These are phyloP conservation scores for Agonopterix heracliana DNA, from an alignment of 2,888 invertebrate species.

Conservation along the genomic window DNA sequence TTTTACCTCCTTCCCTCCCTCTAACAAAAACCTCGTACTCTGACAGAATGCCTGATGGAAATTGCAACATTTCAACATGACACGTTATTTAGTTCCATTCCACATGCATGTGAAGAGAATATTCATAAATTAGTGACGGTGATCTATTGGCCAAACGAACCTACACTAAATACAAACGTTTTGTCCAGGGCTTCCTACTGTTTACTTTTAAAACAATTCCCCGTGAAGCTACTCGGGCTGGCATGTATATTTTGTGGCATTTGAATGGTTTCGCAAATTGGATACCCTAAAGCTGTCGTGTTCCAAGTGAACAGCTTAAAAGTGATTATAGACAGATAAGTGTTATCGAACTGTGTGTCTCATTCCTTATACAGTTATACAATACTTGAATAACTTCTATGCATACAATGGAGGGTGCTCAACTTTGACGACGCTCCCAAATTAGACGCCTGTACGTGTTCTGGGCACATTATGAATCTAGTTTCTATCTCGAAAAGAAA, in stretches of 20 bases:
- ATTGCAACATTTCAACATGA: conserved; percentile 25
- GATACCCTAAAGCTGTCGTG: not conserved
- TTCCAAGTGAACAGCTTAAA: no score
- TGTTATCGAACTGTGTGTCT: no score
- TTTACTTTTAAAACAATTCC: not conserved
- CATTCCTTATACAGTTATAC: no score
- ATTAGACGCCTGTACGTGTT: no score
- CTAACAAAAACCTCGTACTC: not conserved
- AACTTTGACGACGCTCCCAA: no score
- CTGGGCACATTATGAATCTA: no score
- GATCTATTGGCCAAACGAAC: conserved; percentile 7
- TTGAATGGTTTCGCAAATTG: not conserved
- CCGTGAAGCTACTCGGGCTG: not conserved
- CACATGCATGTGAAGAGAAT: conserved; percentile 32
- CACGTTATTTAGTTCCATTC: conserved; percentile 24
- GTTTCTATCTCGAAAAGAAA: no score
- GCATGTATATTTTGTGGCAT: not conserved
- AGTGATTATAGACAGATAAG: no score
- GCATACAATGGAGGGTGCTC: no score
- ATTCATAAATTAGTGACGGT: conserved; percentile 34
- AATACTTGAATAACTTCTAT: no score
- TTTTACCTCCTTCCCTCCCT: conserved; percentile 17
- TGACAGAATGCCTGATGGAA: conserved; percentile 10
- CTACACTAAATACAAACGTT: not conserved
- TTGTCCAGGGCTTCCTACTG: not conserved